Evolutionary conservation across 1,140 invertebrate species (phyloP).

Genomic region (Cheumatopsyche charites): DNA sequence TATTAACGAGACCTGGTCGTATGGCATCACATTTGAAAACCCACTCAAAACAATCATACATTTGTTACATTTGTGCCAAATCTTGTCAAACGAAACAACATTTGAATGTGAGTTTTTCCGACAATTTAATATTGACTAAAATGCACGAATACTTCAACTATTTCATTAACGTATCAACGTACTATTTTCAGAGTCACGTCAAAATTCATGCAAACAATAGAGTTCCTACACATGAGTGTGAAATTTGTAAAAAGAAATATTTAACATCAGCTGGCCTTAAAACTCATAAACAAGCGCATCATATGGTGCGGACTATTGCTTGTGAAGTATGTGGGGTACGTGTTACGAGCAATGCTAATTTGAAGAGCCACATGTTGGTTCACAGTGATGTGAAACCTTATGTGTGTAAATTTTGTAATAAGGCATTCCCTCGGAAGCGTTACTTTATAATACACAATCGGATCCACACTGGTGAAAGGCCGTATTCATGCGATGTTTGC

Average conservation of each 20-base stretch:
- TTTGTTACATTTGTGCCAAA: conserved; percentile 58
- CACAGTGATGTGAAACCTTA: no score
- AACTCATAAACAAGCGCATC: conserved; percentile 53
- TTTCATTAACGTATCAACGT: no score
- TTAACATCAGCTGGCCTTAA: conserved; percentile 53
- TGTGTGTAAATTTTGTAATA: conserved; percentile 68
- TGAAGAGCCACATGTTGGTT: conserved; percentile 67
- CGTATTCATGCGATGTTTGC: conserved; percentile 68
- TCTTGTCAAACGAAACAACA: conserved; percentile 50
- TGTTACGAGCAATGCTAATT: conserved; percentile 62
- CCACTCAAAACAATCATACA: conserved; percentile 51
- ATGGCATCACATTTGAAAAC: conserved; percentile 52
- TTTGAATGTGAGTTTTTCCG: conserved; percentile 51
- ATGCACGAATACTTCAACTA: background rate
- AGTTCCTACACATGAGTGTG: conserved; percentile 53
- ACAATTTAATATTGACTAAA: background rate
- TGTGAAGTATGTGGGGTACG: conserved; percentile 56
- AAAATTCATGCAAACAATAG: conserved; percentile 56
- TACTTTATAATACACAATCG: conserved; percentile 65
- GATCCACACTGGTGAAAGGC: no score
- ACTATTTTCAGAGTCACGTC: conserved; percentile 55
- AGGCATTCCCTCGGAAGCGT: conserved; percentile 59
- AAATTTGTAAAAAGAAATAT: conserved; percentile 58
- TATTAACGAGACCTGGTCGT: conserved; percentile 52
- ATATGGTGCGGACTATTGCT: conserved; percentile 53